Conservation (phyloP, 2,888 invertebrate genomes). For the Pseudanteris insignis region DNA sequence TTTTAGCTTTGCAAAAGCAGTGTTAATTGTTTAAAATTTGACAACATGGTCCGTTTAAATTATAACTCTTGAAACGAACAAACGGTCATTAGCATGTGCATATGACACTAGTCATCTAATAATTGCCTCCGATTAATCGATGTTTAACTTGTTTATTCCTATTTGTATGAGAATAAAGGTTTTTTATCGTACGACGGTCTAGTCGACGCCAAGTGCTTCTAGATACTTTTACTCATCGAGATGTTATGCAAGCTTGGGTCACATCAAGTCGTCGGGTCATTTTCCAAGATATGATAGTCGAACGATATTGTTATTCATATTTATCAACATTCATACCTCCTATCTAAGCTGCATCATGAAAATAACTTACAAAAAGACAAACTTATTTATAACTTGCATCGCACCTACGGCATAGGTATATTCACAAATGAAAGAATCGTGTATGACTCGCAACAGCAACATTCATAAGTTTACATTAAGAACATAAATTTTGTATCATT, state of each 20-base stretch:
- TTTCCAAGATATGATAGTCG: constrained; percentile 54
- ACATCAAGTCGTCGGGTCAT: constrained; percentile 49
- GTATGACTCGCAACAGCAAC: too few relatives aligned
- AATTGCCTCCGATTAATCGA: constrained; percentile 17
- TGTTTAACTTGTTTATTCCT: constrained; percentile 19
- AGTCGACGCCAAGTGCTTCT: constrained; percentile 40
- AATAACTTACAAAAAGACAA: too few relatives aligned
- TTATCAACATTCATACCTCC: constrained; percentile 50
- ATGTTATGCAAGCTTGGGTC: constrained; percentile 47
- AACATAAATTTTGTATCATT: too few relatives aligned
- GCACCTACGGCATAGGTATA: too few relatives aligned
- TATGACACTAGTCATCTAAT: constrained; percentile 16
- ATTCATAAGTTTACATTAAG: too few relatives aligned
- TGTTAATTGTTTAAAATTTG: too few relatives aligned
- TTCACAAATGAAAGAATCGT: too few relatives aligned
- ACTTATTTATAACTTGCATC: too few relatives aligned
- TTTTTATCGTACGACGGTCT: constrained; percentile 24
- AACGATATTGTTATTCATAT: constrained; percentile 47
- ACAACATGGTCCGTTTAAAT: too few relatives aligned
- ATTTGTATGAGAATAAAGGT: constrained; percentile 7
- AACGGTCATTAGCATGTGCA: too few relatives aligned
- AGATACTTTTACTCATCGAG: constrained; percentile 41
- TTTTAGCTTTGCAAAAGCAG: too few relatives aligned
- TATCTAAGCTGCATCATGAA: constrained; percentile 18
- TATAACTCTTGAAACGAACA: too few relatives aligned